A percentile compares a stretch with the other conserved stretches of the same genome.
phyloP scores from a whole-genome alignment of 2,113 vertebrate genomes.

The Rousettus leschenaultii region DNA sequence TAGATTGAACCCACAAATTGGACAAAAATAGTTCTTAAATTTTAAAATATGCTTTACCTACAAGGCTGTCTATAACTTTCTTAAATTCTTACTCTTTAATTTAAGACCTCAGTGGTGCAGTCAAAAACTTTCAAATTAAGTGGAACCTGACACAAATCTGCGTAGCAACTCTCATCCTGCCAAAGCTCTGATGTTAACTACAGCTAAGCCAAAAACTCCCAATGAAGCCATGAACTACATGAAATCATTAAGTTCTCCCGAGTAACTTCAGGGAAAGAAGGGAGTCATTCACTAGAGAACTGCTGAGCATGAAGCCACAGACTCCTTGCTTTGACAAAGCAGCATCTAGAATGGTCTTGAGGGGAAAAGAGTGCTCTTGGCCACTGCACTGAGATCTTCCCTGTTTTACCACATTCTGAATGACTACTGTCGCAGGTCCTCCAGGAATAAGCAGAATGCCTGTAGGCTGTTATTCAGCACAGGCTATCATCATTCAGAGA shows the following conservation, averaged over 20 bases:
- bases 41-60: background rate
- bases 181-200: background rate
- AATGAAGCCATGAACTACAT: background rate
- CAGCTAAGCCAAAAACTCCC: background rate
- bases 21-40: background rate
- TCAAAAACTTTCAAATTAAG: background rate
- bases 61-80: background rate
- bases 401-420: background rate
- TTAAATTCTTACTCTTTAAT: background rate
- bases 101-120: background rate
- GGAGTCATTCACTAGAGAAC: slow-evolving; percentile 76
- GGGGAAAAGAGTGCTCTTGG: background rate
- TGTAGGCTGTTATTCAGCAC: background rate
- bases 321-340: background rate
- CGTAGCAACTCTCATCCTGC: background rate
- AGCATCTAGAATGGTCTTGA: background rate
- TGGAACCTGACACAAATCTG: background rate
- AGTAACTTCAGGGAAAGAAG: background rate
- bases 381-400: background rate
- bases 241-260: background rate
- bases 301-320: slow-evolving; percentile 9
- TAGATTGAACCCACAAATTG: background rate
- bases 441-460: background rate
- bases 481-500: background rate
- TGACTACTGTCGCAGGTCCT: background rate